Evolutionary conservation across 2,888 invertebrate genomes (phyloP), one percentile per base, ranked within the genome.

Genomic region (Nowickia ferox): DNA sequence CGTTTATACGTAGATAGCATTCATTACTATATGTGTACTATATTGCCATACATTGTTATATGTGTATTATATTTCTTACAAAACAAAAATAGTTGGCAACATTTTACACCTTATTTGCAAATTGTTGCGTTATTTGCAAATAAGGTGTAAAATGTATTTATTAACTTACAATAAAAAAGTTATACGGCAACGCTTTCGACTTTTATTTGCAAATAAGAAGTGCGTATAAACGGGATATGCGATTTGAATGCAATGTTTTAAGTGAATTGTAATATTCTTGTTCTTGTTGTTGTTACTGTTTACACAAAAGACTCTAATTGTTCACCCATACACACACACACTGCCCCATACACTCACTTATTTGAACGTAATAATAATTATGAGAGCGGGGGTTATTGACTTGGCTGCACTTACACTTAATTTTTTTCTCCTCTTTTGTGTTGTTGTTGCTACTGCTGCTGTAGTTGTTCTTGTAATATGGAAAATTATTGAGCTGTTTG

Each of bases 301-400:
- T 46, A 66, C 59, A 59, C 59, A 59, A 66, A 77, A 48, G 55
- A 68, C 76, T 66, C 46, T 57, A 66, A 77, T 77, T 68, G 59
- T 13, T 42, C 55, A 30, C 44, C 48, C 76, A 66, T 17, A 51
- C 15, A 75, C 53, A n/a, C 63, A 66, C 65, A 13, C 19, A 53
- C 40, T 9, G 9, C 15, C 40, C 17, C 17, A 48, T n/a, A 11
- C 8, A 53, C 19, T 51, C 40, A 38, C 44, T 69, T 46, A 48
- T 65, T 68, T 19, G 51, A 40, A 68, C 59, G 57, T 17, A 65
- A 59, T 55, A 69, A 59, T 65, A 53, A 59, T 71, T 65, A 65
- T 65, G 17, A 77, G 51, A 72, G 83, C 65, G 65, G 40, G 83
- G 83, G 77, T 83, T 83, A 83, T 83, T 83, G 83, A 78, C 77